A percentile compares a stretch with the other conserved stretches of the same genome.
phyloP scores from a whole-genome alignment of 2,113 vertebrate species.

The Junco hyemalis region DNA sequence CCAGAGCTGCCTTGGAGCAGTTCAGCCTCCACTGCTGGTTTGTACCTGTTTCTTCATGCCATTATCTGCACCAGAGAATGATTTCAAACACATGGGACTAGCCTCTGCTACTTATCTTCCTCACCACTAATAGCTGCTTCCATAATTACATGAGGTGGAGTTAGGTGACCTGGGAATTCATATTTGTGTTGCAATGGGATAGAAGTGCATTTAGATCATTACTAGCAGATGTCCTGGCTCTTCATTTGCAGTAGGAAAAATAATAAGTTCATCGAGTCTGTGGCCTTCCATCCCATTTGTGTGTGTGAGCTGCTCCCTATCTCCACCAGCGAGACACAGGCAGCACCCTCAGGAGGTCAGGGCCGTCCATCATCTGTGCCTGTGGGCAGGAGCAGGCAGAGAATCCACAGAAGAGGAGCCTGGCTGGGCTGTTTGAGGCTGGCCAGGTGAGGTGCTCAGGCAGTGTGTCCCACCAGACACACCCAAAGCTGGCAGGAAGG shows the following conservation, averaged over 20 bases:
- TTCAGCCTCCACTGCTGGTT: not conserved
- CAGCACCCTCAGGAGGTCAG: not conserved
- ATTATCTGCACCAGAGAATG: not conserved
- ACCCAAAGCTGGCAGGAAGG: not conserved
- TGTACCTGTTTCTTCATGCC: not conserved
- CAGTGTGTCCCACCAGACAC: not conserved
- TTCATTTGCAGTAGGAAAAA: conserved; percentile 14
- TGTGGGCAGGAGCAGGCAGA: conserved; percentile 10
- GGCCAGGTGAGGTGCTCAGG: not conserved
- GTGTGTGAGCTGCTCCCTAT: not conserved
- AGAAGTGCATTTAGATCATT: conserved; percentile 47
- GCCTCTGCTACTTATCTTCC: conserved; percentile 7
- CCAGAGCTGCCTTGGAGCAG: not conserved
- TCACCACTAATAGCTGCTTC: conserved; percentile 3
- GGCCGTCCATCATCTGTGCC: conserved; percentile 30
- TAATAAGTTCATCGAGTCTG: not conserved
- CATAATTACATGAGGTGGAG: conserved; percentile 2
- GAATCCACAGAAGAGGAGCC: conserved; percentile 17
- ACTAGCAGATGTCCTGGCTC: conserved; percentile 22
- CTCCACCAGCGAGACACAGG: not conserved
- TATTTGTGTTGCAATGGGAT: conserved; percentile 5
- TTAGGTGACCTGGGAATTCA: conserved; percentile 38
- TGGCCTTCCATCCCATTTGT: conserved; percentile 5
- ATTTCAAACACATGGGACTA: conserved; percentile 1
- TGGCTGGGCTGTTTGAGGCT: conserved; percentile 27